phyloP scores from a whole-genome alignment of 2,113 vertebrate species.

The Lophotis ruficrista region DNA sequence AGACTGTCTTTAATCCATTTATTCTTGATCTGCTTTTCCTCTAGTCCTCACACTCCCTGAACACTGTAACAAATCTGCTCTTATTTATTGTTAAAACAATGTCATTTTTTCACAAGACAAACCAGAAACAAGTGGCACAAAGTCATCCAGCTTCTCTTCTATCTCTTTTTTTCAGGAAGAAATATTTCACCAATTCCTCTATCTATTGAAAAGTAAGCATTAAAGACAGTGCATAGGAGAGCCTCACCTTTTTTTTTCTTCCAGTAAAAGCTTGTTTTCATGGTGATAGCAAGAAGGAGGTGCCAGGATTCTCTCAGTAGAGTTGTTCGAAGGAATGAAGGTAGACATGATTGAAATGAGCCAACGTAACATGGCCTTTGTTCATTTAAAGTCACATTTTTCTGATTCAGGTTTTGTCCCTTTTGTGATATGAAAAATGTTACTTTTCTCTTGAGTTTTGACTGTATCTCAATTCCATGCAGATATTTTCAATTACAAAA shows the following conservation, averaged over 20 bases:
- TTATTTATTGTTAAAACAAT: not conserved
- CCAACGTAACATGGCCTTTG: not conserved
- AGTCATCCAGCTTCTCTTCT: not conserved
- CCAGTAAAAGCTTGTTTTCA: not conserved
- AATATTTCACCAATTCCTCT: not conserved
- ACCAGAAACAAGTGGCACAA: not conserved
- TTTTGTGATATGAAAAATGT: not conserved
- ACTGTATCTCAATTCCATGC: not conserved
- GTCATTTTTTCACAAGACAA: not conserved
- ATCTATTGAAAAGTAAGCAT: not conserved
- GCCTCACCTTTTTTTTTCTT: not conserved
- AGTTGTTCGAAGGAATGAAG: not conserved
- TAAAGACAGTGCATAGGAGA: not conserved
- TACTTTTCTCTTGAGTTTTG: slow-evolving; percentile 9
- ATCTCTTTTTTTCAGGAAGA: not conserved
- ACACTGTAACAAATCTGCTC: not conserved
- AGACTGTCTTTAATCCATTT: slow-evolving; percentile 13
- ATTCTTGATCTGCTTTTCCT: not conserved
- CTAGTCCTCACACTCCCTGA: not conserved
- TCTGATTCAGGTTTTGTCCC: not conserved
- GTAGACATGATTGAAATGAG: not conserved
- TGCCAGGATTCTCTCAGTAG: not conserved
- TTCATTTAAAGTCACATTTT: not conserved
- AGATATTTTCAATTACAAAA: slow-evolving; percentile 27
- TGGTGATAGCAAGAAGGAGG: not conserved